phyloP scores from a whole-genome alignment of 2,797 vertebrate genomes.

The Acanthiza pusilla region DNA sequence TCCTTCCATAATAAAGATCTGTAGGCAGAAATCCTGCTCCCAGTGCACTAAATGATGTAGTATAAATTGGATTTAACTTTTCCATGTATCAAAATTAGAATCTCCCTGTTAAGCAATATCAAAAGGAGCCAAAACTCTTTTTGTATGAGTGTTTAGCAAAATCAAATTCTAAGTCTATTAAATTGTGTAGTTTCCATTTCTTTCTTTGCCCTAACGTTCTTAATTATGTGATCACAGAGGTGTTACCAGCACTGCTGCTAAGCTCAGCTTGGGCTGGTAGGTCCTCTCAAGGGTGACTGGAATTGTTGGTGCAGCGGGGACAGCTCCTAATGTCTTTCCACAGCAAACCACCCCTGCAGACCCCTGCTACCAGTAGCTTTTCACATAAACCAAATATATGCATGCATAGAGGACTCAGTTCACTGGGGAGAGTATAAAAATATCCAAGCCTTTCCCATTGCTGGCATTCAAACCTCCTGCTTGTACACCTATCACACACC shows the following conservation, averaged over 20 bases:
- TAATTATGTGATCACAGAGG: not conserved
- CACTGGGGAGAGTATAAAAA: not conserved
- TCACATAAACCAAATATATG: not conserved
- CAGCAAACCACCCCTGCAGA: not conserved
- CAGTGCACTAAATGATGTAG: not conserved
- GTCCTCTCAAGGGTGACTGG: not conserved
- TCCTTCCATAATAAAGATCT: not conserved
- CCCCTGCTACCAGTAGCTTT: not conserved
- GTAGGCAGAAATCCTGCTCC: not conserved
- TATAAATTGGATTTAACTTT: not conserved
- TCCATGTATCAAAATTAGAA: not conserved
- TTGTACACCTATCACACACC: fast-evolving
- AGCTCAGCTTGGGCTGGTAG: not conserved
- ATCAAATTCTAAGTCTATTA: not conserved
- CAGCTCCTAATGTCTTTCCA: not conserved
- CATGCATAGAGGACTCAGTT: not conserved
- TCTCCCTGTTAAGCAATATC: not conserved
- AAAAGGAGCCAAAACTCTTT: not conserved
- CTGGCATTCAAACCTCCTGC: not conserved
- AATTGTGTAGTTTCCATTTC: not conserved
- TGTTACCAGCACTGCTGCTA: not conserved
- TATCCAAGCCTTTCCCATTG: not conserved
- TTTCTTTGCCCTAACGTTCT: not conserved
- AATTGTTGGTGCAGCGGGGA: no score
- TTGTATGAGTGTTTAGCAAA: not conserved